Percentiles rank a stretch among this genome's conserved stretches.
Conservation (phyloP, 2,113 vertebrate species). For the Herpailurus yagouaroundi region DNA sequence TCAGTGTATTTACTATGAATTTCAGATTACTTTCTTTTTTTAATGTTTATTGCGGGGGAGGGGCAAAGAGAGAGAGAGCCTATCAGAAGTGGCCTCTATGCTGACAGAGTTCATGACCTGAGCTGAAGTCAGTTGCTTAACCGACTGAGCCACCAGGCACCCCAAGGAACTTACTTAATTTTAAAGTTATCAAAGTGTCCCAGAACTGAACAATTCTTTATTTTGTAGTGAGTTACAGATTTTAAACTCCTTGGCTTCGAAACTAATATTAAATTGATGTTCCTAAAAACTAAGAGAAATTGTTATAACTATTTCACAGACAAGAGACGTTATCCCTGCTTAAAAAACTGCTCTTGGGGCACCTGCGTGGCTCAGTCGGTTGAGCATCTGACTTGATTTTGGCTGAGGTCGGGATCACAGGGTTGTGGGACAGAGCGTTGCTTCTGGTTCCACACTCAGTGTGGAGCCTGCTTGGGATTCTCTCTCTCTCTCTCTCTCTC, state of each 20-base stretch:
- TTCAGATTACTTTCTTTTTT: neutral
- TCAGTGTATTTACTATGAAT: neutral
- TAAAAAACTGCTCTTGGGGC: neutral
- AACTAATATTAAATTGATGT: neutral
- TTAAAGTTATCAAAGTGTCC: neutral
- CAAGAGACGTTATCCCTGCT: neutral
- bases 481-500: no score
- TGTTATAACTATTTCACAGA: neutral
- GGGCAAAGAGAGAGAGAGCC: no score
- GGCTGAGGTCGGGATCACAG: no score
- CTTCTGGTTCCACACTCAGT: no score
- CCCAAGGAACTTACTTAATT: neutral
- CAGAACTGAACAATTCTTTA: neutral
- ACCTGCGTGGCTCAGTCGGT: neutral
- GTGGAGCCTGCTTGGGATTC: no score
- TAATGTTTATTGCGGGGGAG: no score
- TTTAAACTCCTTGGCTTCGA: neutral
- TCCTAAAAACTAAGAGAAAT: neutral
- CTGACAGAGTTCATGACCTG: no score
- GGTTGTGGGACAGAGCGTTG: no score
- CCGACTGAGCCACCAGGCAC: no score
- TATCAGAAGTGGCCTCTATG: no score
- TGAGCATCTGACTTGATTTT: neutral
- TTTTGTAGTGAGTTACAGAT: neutral
- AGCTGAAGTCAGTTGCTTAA: no score